These are phyloP conservation scores for Eunapius fragilis DNA, from an alignment of 37 sponge, comb jelly and placozoan genomes.

Conservation along the genomic window DNA sequence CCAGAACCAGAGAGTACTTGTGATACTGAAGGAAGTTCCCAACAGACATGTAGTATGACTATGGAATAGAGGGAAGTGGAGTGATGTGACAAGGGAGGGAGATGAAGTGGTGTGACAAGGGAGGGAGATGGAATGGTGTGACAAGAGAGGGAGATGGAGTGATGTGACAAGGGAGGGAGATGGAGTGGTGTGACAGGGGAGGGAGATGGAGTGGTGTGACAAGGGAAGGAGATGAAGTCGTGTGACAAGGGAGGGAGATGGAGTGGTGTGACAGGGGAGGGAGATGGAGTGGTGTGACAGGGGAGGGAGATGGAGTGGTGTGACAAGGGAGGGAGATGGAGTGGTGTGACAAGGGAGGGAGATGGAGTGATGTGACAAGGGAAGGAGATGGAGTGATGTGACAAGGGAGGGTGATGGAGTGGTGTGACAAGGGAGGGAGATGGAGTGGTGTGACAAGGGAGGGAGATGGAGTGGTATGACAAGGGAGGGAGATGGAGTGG, in stretches of 20 bases:
- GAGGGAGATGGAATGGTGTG: constrained; percentile 14
- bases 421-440: constrained; percentile 1
- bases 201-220: not conserved
- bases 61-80: not conserved
- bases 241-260: not conserved
- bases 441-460: constrained; percentile 8
- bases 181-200: not conserved
- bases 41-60: not conserved
- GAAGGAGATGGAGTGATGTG: not conserved
- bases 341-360: not conserved
- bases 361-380: not conserved
- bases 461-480: too few species aligned
- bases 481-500: too few species aligned
- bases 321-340: not conserved
- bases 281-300: not conserved
- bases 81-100: not conserved
- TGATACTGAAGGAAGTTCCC: constrained; percentile 40
- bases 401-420: not conserved
- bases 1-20: constrained; percentile 39
- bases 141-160: not conserved
- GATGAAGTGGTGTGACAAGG: not conserved
- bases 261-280: not conserved
- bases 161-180: not conserved
- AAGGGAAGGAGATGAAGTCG: not conserved
- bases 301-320: not conserved